Conservation (phyloP, 2,113 vertebrate species). For the Amphiprion ocellaris region DNA sequence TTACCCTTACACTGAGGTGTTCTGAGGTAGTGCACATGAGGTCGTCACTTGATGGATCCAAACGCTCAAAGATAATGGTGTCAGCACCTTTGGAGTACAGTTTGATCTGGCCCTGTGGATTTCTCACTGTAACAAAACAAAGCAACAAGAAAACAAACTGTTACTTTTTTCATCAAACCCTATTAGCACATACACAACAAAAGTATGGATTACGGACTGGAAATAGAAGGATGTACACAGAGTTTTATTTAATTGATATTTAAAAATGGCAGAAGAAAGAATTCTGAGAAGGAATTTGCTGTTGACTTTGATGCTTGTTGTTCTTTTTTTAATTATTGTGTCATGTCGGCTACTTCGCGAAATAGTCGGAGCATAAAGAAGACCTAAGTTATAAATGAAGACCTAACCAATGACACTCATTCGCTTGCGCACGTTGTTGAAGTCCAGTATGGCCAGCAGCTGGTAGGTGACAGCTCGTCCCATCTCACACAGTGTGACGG, state of each 20-base stretch:
- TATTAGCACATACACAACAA: not conserved
- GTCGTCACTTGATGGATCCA: conserved; percentile 84
- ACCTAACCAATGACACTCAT: conserved; percentile 93
- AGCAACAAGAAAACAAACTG: conserved; percentile 13
- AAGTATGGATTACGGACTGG: not conserved
- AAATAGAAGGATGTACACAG: not conserved
- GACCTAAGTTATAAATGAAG: conserved; percentile 37
- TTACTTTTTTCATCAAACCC: not conserved
- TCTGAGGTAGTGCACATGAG: conserved; percentile 87
- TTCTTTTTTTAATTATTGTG: not conserved
- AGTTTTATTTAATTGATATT: no score
- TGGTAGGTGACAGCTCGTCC: conserved; percentile 89
- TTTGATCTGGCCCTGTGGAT: conserved; percentile 88
- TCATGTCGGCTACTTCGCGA: conserved; percentile 19
- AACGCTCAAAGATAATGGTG: conserved; percentile 90
- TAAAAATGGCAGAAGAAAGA: not conserved
- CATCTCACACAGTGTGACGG: conserved; percentile 89
- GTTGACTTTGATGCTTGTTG: no score
- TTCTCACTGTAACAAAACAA: conserved; percentile 83
- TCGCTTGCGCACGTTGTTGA: conserved; percentile 94
- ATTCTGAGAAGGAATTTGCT: no score
- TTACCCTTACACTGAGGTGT: conserved; percentile 89
- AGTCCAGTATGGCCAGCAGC: conserved; percentile 93
- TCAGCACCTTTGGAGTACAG: conserved; percentile 94
- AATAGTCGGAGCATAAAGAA: conserved; percentile 34